Evolutionary conservation across 2,888 invertebrate species (phyloP).

Genomic region (Drosophila planitibia): DNA sequence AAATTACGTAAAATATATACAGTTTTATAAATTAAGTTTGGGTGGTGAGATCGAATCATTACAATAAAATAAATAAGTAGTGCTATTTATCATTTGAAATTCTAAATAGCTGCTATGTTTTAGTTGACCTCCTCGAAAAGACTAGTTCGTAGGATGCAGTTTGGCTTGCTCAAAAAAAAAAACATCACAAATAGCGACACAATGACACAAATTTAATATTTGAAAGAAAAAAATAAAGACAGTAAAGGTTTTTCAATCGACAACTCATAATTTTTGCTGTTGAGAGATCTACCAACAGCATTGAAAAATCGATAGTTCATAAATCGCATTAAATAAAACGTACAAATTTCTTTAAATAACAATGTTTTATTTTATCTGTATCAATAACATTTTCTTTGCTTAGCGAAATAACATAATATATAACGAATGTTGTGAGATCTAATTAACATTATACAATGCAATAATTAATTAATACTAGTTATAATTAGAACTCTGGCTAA

Average conservation of each 20-base stretch:
- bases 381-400: neutral
- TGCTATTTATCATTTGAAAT: neutral
- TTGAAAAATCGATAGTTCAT: neutral
- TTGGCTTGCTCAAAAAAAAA: neutral
- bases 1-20: neutral
- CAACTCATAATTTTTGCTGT: neutral
- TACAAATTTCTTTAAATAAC: neutral
- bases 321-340: neutral
- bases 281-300: neutral
- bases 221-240: neutral
- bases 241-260: neutral
- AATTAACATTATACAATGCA: neutral
- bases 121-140: conserved; percentile 51
- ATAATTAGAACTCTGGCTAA: neutral
- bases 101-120: neutral
- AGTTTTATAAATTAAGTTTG: neutral
- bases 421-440: conserved; percentile 14
- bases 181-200: neutral
- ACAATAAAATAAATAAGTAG: neutral
- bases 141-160: neutral
- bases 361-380: neutral
- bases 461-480: neutral
- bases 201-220: too few species aligned
- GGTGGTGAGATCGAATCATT: conserved; percentile 25
- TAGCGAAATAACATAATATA: neutral